These are phyloP conservation scores for Macroramphosus scolopax DNA, from an alignment of 2,797 vertebrate genomes.

Conservation along the genomic window DNA sequence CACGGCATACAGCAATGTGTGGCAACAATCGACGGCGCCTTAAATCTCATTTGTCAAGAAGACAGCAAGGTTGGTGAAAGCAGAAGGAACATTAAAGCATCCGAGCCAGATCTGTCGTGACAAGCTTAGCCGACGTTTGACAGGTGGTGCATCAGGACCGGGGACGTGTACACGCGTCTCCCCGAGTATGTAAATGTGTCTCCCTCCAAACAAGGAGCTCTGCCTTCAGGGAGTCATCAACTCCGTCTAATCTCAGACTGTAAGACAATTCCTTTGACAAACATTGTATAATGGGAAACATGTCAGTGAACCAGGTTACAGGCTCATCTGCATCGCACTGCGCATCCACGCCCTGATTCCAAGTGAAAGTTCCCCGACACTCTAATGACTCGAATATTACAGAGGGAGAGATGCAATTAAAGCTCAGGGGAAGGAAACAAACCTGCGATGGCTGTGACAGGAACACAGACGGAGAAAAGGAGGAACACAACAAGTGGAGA, in stretches of 20 bases:
- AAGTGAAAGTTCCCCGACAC: constrained; percentile 48
- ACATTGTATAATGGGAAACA: constrained; percentile 54
- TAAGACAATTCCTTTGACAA: constrained; percentile 54
- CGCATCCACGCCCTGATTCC: constrained; percentile 54
- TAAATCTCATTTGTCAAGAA: constrained; percentile 13
- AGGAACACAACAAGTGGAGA: constrained; percentile 10
- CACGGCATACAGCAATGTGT: constrained; percentile 38
- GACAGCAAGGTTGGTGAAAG: constrained; percentile 13
- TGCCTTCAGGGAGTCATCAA: constrained; percentile 49
- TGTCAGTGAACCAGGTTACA: constrained; percentile 31
- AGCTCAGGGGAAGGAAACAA: constrained; percentile 28
- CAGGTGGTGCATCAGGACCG: constrained; percentile 24
- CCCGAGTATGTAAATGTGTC: no score
- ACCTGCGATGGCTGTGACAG: constrained; percentile 31
- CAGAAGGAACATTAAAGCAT: constrained; percentile 31
- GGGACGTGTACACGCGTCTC: constrained; percentile 6
- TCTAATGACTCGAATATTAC: constrained; percentile 52
- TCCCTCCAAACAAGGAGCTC: constrained; percentile 40
- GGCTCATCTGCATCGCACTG: constrained; percentile 41
- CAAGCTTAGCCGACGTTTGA: constrained; percentile 39
- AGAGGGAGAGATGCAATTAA: constrained; percentile 52
- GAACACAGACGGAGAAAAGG: constrained; percentile 28
- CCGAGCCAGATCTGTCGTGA: constrained; percentile 38
- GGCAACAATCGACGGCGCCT: constrained; percentile 13
- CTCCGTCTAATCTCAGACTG: constrained; percentile 55